Conservation (phyloP, 2,888 invertebrate species). For the Trichopoda pennipes region DNA sequence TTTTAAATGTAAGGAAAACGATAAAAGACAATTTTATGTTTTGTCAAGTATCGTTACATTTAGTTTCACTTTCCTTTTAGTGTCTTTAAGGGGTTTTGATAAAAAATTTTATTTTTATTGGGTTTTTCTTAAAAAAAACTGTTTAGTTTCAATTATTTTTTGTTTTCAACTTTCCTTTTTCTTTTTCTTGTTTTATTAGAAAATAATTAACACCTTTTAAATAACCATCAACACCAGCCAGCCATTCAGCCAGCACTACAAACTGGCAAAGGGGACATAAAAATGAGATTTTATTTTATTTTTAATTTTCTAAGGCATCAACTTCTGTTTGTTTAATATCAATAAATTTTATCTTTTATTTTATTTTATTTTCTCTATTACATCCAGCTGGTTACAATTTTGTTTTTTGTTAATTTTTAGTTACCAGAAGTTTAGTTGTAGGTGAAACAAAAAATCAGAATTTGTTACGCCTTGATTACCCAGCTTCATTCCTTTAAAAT, state of each 20-base stretch:
- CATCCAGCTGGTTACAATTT: constrained; percentile 47
- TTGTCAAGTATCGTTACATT: constrained; percentile 45
- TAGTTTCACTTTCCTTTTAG: neutral
- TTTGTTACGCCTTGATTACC: constrained; percentile 62
- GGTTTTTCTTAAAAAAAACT: neutral
- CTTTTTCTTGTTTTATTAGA: constrained; percentile 40
- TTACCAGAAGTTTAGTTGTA: neutral
- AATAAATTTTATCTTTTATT: constrained; percentile 6
- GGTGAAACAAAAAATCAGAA: constrained; percentile 51
- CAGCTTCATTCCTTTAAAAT: constrained; percentile 20
- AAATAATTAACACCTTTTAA: constrained; percentile 65
- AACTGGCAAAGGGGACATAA: constrained; percentile 3
- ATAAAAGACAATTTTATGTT: constrained; percentile 36
- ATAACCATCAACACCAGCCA: constrained; percentile 51
- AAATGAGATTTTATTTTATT: neutral
- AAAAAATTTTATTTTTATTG: constrained; percentile 10
- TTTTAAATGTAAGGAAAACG: neutral
- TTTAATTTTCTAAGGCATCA: neutral
- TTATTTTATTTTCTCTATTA: neutral
- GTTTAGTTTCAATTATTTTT: constrained; percentile 23
- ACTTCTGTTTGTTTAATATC: constrained; percentile 21
- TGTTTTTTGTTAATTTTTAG: neutral
- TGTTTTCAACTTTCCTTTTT: no score
- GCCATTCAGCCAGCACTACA: no score
- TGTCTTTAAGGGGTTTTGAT: neutral